Percentiles rank a stretch among this genome's conserved stretches.
Conservation (phyloP, 2,797 vertebrate species). For the Anableps anableps region DNA sequence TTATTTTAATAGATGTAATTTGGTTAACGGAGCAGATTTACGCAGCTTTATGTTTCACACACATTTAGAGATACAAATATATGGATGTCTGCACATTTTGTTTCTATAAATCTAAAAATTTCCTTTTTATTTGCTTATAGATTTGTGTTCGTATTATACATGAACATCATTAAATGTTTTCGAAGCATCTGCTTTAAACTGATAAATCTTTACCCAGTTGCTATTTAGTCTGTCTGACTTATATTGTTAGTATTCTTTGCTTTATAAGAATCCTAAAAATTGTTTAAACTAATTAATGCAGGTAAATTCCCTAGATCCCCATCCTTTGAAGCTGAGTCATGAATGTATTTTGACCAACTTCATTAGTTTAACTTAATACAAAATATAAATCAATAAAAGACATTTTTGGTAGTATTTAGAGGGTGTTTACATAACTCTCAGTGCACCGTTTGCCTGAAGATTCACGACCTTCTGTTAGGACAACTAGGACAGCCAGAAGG, state of each 20-base stretch:
- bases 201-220: background rate
- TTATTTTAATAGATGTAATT: conserved; percentile 19
- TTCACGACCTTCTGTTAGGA: conserved; percentile 35
- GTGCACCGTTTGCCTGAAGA: background rate
- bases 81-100: background rate
- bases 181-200: background rate
- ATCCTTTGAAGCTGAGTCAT: background rate
- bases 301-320: background rate
- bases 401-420: conserved; percentile 4
- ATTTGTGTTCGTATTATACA: background rate
- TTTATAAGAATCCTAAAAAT: background rate
- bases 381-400: background rate
- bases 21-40: background rate
- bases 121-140: background rate
- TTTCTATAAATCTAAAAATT: background rate
- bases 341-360: background rate
- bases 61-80: background rate
- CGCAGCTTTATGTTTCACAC: background rate
- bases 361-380: background rate
- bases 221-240: background rate
- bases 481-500: conserved; percentile 26
- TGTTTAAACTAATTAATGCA: background rate
- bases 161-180: background rate
- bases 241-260: background rate
- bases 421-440: background rate